These are phyloP conservation scores for Macrosteles quadrilineatus DNA, from an alignment of 1,140 invertebrate genomes.

Conservation along the genomic window DNA sequence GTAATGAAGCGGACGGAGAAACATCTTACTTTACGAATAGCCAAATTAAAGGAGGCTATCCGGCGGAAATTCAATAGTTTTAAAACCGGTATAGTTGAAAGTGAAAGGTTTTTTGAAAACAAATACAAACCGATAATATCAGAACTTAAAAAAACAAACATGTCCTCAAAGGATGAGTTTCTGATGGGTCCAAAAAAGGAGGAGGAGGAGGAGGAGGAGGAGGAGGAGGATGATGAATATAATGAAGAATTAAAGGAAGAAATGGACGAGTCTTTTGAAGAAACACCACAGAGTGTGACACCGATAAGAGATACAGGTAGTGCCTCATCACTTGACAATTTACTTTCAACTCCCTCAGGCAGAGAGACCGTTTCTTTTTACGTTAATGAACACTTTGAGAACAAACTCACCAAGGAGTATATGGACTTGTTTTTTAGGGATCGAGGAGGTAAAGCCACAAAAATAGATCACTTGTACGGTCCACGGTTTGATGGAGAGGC, in stretches of 20 bases:
- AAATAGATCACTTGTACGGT: neutral
- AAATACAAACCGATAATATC: neutral
- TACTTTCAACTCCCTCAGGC: neutral
- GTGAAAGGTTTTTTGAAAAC: neutral
- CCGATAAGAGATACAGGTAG: neutral
- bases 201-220: neutral
- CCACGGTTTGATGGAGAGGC: neutral
- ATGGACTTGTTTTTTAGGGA: slow-evolving; percentile 7
- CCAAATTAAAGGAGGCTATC: neutral
- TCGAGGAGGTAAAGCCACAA: neutral
- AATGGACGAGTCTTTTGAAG: neutral
- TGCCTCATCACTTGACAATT: neutral
- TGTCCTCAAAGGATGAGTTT: neutral
- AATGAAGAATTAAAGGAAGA: neutral
- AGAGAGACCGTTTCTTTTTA: neutral
- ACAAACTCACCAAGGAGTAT: neutral
- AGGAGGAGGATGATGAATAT: neutral
- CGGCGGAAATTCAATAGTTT: neutral
- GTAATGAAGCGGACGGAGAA: neutral
- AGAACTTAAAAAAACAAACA: neutral
- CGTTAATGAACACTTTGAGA: neutral
- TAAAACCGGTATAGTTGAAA: neutral
- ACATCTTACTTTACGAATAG: neutral
- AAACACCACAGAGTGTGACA: neutral
- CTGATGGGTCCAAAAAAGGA: neutral